Base-by-base conservation (phyloP, 2,797 vertebrate species). In the Scomberomorus guttatus region DNA sequence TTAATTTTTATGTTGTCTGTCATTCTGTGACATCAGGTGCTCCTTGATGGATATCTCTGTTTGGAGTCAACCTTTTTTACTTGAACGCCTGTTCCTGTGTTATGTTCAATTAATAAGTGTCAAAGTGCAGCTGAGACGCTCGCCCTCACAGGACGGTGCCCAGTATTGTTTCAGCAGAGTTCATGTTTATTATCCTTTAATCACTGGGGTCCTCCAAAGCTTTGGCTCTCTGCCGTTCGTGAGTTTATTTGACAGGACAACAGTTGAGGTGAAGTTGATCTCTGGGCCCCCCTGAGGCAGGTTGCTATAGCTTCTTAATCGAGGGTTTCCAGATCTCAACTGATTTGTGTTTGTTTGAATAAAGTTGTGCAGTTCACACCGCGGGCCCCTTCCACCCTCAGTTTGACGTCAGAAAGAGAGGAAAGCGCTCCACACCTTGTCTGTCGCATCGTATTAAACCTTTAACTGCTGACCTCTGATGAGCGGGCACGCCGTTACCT, bases 151-250 rank as follows among this genome's bases (percentile, higher is more conserved):
- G 68, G 75, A 59, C 24, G 17, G 29, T 42, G 69, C 62, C 80
- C 51, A 15, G 50, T 76, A 78, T 82, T 88, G 84, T 88, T 80
- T 32, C 72, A 75, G 71, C 46, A 59, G 71, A 72, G 86, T 86
- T 87, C 59, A 85, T 11, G 83, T 90, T 92, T 92, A 82, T 93
- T 93, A 80, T 92, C 82, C 81, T 89, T 86, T 85, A 88, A 88
- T 92, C 89, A 80, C 80, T 0, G 63, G 75, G 77, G 82, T 82
- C 79, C 70, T 82, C 64, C 6, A 4, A 76, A 65, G 66, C 62
- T 50, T 61, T 60, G 70, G 70, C 79, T 85, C 52, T 52, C 50
- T 6, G 73, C 72, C 32, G 15, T 24, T 50, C 24, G 1, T 15
- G n/a, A 52, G 79, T 85, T 88, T 88, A 82, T 86, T 83, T 89